Evolutionary conservation across 2,113 vertebrate genomes (phyloP), one percentile per base, ranked within the genome.

Genomic region (Rhineura floridana): DNA sequence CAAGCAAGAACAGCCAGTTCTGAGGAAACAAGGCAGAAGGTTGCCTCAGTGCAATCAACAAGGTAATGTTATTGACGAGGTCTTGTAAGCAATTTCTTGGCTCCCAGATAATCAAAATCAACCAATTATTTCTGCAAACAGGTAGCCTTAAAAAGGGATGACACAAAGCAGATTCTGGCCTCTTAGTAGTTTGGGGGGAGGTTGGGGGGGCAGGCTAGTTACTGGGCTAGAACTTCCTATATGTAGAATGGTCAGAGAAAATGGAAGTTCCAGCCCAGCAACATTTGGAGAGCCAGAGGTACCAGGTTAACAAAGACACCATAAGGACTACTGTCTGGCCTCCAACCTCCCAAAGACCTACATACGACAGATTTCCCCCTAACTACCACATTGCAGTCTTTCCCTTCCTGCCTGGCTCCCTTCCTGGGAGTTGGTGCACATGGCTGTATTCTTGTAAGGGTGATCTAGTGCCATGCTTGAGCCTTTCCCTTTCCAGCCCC

Each of bases 1-100:
- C 75, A 77, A 25, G 88, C 83, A 84, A 86, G 85, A 90, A 91
- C 77, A 89, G 44, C 36, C 11, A 85, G 89, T 88, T 90, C 89
- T 72, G 36, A 0, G 1, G 39, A 0, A 33, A 73, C 42, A 87
- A 1, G 3, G 28, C 0, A 3, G 55, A 83, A 89, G 30, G 28
- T 59, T 50, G 30, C 67, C 33, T 50, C 55, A 72, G 36, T 52
- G 77, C 84, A n/a, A 87, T 73, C 39, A 82, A 63, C 70, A 77
- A 46, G 42, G 46, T n/a, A 17, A 50, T 50, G 62, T 7, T 65
- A 80, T 21, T 15, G 36, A 75, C n/a, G 52, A 23, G 23, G 46
- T 19, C n/a, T 80, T 80, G 48, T 44, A 62, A 52, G 4, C n/a
- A 0, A 0, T 75, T 78, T 69, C 46, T 75, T 81, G 42, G 81